Percentiles rank a stretch among this genome's conserved stretches.
Evolutionary conservation across 2,888 invertebrate genomes (phyloP).

Genomic region (Resseliella maxima): DNA sequence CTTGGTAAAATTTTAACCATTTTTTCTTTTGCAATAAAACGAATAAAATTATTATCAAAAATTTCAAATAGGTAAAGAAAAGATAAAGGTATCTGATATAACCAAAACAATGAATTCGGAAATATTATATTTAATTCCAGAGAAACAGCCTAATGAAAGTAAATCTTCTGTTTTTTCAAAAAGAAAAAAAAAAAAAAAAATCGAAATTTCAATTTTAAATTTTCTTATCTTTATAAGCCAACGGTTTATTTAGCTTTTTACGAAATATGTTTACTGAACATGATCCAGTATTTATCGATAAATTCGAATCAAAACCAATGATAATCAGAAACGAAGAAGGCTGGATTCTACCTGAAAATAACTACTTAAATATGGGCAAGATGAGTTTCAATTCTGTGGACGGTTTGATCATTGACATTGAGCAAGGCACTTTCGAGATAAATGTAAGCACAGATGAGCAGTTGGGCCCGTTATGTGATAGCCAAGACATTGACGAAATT

Average conservation of each 20-base stretch:
- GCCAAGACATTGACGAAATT: constrained; percentile 26
- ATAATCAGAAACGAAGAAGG: constrained; percentile 1
- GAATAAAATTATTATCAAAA: neutral
- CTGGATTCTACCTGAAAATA: constrained; percentile 8
- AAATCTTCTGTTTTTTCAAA: too few relatives aligned
- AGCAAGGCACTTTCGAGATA: constrained; percentile 28
- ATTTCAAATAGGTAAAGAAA: neutral
- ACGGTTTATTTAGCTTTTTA: too few relatives aligned
- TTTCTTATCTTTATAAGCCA: too few relatives aligned
- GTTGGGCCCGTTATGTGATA: neutral
- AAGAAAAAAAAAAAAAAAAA: too few relatives aligned
- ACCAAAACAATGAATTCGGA: neutral
- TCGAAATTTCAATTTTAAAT: too few relatives aligned
- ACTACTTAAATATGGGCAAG: constrained; percentile 23
- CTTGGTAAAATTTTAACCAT: constrained; percentile 17
- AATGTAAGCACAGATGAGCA: constrained; percentile 9
- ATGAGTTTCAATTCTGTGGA: constrained; percentile 28
- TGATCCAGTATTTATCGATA: too few relatives aligned
- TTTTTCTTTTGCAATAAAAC: neutral
- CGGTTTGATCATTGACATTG: constrained; percentile 20
- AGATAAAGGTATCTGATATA: neutral
- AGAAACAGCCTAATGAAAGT: too few relatives aligned
- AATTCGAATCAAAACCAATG: constrained; percentile 7
- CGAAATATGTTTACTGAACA: too few relatives aligned
- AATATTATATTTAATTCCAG: neutral